A percentile compares a stretch with the other conserved stretches of the same genome.
phyloP scores from a whole-genome alignment of 2,888 invertebrate species.

The Drosophila colorata region DNA sequence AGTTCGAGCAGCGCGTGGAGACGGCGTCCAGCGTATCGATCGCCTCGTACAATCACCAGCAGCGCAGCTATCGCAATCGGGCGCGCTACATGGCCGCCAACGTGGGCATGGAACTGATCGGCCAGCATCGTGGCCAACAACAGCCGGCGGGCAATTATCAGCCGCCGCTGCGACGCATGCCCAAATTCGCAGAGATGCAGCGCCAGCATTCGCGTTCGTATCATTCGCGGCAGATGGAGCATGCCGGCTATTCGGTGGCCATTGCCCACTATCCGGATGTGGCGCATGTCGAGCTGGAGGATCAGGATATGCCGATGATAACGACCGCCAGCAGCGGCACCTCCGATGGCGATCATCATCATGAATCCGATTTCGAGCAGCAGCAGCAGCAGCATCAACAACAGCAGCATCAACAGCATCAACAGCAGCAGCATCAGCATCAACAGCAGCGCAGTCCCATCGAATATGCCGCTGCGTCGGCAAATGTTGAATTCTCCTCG shows the following conservation, averaged over 20 bases:
- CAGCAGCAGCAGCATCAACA: conserved; percentile 7
- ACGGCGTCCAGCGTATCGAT: conserved; percentile 9
- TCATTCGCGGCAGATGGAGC: conserved; percentile 54
- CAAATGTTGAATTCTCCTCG: conserved; percentile 40
- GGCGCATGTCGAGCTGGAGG: conserved; percentile 4
- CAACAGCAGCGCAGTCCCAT: conserved; percentile 20
- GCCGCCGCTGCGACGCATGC: conserved; percentile 29
- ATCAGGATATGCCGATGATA: conserved; percentile 17
- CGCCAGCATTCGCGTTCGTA: conserved; percentile 57
- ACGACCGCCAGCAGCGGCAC: conserved; percentile 45
- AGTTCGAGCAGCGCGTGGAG: conserved; percentile 32
- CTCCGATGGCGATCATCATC: conserved; percentile 49
- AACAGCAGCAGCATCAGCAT: no score
- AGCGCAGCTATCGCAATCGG: conserved; percentile 67
- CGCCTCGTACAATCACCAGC: conserved; percentile 32
- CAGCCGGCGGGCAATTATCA: conserved; percentile 23
- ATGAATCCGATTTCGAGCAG: conserved; percentile 55
- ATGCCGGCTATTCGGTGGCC: conserved; percentile 7
- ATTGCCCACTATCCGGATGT: conserved; percentile 13
- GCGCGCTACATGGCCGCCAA: conserved; percentile 49
- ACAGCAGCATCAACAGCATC: no score
- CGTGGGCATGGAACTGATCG: conserved; percentile 10
- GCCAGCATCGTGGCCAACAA: conserved; percentile 29
- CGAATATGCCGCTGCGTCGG: conserved; percentile 14
- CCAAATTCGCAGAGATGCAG: conserved; percentile 43